phyloP scores from a whole-genome alignment of 2,797 vertebrate genomes.

The Astyanax mexicanus region DNA sequence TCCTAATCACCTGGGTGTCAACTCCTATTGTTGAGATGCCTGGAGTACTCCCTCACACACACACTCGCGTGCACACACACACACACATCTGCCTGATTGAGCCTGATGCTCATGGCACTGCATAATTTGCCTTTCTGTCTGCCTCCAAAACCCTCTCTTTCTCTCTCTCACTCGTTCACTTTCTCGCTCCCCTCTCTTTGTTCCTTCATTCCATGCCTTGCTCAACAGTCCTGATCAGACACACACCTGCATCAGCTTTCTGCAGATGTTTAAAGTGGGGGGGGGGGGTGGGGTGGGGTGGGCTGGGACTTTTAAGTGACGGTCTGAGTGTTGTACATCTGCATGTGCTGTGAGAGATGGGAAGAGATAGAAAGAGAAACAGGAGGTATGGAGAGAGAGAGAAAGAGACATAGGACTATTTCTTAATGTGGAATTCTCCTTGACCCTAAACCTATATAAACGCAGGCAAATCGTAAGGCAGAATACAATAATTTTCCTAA shows the following conservation, averaged over 20 bases:
- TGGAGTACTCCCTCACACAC: constrained; percentile 21
- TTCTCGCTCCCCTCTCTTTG: constrained; percentile 20
- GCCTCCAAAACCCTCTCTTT: constrained; percentile 6
- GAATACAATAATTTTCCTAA: too few species aligned
- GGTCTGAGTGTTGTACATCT: constrained; percentile 12
- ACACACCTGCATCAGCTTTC: constrained; percentile 48
- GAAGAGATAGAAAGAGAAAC: background rate
- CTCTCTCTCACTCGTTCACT: constrained; percentile 8
- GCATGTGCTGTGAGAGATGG: constrained; percentile 12
- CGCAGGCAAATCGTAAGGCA: too few species aligned
- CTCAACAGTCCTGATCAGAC: constrained; percentile 31
- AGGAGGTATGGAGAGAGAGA: background rate
- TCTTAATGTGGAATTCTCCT: too few species aligned
- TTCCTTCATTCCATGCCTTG: constrained; percentile 17
- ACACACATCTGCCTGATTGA: constrained; percentile 40
- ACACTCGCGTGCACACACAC: constrained; percentile 19
- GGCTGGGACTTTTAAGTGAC: background rate
- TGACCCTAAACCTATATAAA: too few species aligned
- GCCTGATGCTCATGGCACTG: constrained; percentile 42
- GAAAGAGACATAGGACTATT: background rate
- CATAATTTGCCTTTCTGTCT: constrained; percentile 43
- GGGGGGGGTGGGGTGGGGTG: background rate
- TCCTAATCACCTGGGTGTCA: constrained; percentile 75
- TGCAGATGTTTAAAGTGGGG: constrained; percentile 35
- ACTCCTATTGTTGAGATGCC: constrained; percentile 64